Base-by-base conservation (phyloP, 2,888 invertebrate species). In the Eristalis intricaria region DNA sequence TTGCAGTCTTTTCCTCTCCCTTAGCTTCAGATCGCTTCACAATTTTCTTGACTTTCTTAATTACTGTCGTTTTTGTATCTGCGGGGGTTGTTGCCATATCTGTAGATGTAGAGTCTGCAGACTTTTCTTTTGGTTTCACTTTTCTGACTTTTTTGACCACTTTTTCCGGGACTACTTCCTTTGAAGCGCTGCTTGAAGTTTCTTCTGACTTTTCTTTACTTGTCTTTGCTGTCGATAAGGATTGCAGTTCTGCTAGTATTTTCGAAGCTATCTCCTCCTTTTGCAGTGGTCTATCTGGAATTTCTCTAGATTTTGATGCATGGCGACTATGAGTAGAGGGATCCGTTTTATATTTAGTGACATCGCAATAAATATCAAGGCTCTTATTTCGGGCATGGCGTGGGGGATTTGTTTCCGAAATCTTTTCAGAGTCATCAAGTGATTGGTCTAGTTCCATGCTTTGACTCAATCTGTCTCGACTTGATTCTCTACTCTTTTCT, bases 401-500 rank as follows among this genome's bases (percentile, higher is more conserved):
- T 7, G 84, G 86, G 0, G 89, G 64, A 7, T 75, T 78, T 64
- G 74, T 56, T 91, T 93, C 89, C 1, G 70, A 3, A n/a, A 43
- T 79, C 22, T 32, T 40, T 22, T 83, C 75, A 23, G 26, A n/a
- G 23, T 83, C 75, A 65, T 61, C 63, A 15, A 66, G 29, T 13
- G 71, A 43, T 38, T 86, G 84, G 2, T 89, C 89, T 7, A 92
- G 92, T 58, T 91, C 91, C 26, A 91, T 89, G 88, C 91, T 89
- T 84, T 91, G 82, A 38, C 91, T 90, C 73, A 90, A 38, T 38
- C 94, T 93, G 73, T 93, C 91, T 23, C 93, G 85, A 56, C 90
- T 91, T 84, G 92, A 93, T 89, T 93, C 95, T 78, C 94, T 93
- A 4, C 92, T 91, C 91, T 95, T 95, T 90, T 96, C 95, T 80